These are phyloP conservation scores for Pterois miles DNA, from an alignment of 2,797 vertebrate genomes.

Conservation along the genomic window DNA sequence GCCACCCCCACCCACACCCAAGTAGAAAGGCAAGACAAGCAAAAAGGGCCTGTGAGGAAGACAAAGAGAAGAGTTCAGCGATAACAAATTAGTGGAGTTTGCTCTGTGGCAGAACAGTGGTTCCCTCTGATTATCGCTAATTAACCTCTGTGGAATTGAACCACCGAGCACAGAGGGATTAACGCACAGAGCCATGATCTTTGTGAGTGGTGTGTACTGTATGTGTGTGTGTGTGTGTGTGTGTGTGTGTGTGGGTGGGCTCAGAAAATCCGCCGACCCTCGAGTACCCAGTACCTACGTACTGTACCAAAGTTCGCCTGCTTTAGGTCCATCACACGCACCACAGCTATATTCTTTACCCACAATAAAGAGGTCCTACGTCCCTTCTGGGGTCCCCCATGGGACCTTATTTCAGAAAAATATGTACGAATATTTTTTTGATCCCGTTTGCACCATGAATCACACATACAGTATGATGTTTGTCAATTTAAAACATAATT, in stretches of 20 bases:
- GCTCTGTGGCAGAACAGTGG: constrained; percentile 72
- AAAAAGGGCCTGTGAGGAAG: constrained; percentile 37
- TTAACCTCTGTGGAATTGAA: constrained; percentile 82
- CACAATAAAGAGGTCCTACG: neutral
- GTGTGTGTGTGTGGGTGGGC: constrained; percentile 10
- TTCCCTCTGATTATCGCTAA: constrained; percentile 81
- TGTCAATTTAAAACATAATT: too few relatives aligned
- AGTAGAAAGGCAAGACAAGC: constrained; percentile 19
- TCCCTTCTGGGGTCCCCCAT: too few relatives aligned
- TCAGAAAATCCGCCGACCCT: constrained; percentile 2
- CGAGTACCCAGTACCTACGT: neutral
- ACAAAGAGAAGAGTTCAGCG: constrained; percentile 64
- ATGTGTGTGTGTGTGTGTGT: constrained; percentile 26
- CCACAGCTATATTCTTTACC: neutral
- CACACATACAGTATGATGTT: too few relatives aligned
- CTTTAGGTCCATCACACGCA: neutral
- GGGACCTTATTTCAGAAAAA: too few relatives aligned
- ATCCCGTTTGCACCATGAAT: too few relatives aligned
- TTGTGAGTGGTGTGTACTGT: constrained; percentile 10
- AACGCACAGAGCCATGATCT: constrained; percentile 54
- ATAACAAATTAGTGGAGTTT: constrained; percentile 73
- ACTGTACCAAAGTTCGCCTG: constrained; percentile 12
- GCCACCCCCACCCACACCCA: neutral
- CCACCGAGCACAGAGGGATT: constrained; percentile 67
- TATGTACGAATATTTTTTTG: too few relatives aligned